phyloP scores from a whole-genome alignment of 2,797 vertebrate genomes.

The Acrocephalus scirpaceus region DNA sequence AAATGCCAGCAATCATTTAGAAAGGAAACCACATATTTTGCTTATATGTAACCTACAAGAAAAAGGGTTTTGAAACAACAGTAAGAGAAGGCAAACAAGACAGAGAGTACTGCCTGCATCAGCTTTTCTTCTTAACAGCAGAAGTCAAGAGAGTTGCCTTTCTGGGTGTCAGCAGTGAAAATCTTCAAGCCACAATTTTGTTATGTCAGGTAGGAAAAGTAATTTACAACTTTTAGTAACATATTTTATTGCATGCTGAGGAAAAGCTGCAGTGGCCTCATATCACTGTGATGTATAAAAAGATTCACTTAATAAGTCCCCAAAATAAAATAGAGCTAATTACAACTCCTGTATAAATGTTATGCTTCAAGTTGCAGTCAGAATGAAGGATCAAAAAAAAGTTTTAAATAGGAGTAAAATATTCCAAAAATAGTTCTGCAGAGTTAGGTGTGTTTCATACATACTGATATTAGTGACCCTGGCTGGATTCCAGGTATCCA shows the following conservation, averaged over 20 bases:
- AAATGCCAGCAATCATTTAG: neutral
- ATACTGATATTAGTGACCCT: neutral
- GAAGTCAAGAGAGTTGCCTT: neutral
- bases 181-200: neutral
- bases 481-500: neutral
- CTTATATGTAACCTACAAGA: neutral
- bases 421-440: neutral
- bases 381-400: neutral
- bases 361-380: neutral
- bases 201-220: neutral
- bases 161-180: neutral
- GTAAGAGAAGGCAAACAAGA: neutral
- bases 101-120: neutral
- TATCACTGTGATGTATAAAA: neutral
- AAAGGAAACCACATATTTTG: neutral
- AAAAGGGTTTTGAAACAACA: neutral
- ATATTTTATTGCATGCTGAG: neutral
- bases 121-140: neutral
- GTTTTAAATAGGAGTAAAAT: neutral
- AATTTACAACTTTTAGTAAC: neutral
- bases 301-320: neutral
- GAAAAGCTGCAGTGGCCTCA: neutral
- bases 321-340: slow-evolving; percentile 47
- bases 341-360: neutral
- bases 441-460: neutral